phyloP scores from a whole-genome alignment of 2,797 vertebrate genomes.

The Xiphorhynchus erythropygius region DNA sequence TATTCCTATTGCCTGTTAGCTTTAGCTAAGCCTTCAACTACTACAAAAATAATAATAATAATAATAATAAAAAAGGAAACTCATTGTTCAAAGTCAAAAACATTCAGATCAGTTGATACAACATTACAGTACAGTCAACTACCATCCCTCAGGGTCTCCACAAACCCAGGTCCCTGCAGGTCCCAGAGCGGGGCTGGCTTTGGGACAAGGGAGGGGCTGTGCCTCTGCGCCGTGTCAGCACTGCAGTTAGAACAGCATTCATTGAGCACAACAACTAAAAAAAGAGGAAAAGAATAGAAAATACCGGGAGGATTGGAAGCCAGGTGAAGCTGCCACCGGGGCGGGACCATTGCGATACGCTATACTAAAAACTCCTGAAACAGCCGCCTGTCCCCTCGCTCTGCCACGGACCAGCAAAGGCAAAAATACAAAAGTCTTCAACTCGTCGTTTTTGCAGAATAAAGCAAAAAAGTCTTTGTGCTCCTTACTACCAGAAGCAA shows the following conservation, averaged over 20 bases:
- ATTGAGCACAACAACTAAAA: constrained; percentile 84
- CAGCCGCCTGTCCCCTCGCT: constrained; percentile 77
- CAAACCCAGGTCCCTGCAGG: constrained; percentile 80
- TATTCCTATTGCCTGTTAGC: constrained; percentile 93
- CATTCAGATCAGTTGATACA: constrained; percentile 91
- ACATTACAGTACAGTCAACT: constrained; percentile 91
- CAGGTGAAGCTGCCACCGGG: constrained; percentile 83
- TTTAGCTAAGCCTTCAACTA: constrained; percentile 85
- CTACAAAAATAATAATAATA: constrained; percentile 79
- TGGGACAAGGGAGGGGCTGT: constrained; percentile 60
- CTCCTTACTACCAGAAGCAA: constrained; percentile 86
- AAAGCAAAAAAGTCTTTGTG: constrained; percentile 93
- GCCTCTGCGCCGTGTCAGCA: constrained; percentile 62
- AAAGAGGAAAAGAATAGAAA: neutral
- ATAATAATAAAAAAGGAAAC: constrained; percentile 43
- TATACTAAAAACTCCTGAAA: constrained; percentile 87
- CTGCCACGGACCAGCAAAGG: constrained; percentile 86
- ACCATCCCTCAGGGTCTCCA: constrained; percentile 83
- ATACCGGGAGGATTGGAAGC: constrained; percentile 70
- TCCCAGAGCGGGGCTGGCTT: constrained; percentile 68
- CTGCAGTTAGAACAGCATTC: constrained; percentile 81
- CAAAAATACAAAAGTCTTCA: constrained; percentile 84
- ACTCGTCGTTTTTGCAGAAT: constrained; percentile 85
- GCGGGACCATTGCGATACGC: constrained; percentile 85
- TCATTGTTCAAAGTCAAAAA: constrained; percentile 82